Evolutionary conservation across 1,140 invertebrate species (phyloP), one percentile per base, ranked within the genome.

Genomic region (Caerostris extrusa): DNA sequence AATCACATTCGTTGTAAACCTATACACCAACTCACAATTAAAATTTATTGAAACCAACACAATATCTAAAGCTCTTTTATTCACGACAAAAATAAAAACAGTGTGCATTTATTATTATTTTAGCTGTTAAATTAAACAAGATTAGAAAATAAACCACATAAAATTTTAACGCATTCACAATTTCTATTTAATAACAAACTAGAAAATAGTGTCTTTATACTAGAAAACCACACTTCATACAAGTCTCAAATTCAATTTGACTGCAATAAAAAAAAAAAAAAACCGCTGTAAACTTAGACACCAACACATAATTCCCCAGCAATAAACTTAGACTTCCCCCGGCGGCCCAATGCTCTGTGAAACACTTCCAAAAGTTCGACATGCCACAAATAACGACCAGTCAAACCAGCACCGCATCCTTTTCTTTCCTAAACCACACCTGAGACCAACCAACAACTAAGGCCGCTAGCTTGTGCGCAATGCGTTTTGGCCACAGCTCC

Each of bases 321-420:
- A 58, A 60, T 57, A 58, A 85, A 60, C 83, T 77, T 85, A 60
- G 83, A 34, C 19, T 77, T 77, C 55, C 83, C 83, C 56, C 8
- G 12, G 5, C 8, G 83, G 83, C n/a, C 55, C 57, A 85, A 85
- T 57, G 17, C 86, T 58, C 58, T 55, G 34, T 12, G 58, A 88
- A 88, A 88, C 55, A 88, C 17, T n/a, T 67, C 60, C 58, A 88
- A 57, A 57, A 88, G 86, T 67, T 88, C 58, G 86, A 64, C 86
- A 82, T 82, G 12, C 71, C 71, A 82, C 64, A 91, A 82, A 91
- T 91, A 91, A 91, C 90, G 58, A 81, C 77, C n/a, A 71, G 67
- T 71, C 64, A 77, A 77, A 90, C 17, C 77, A 91, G 58, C 64
- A 71, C 53, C 2, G 64, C 77, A 82, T 82, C 77, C 64, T 91